These are phyloP conservation scores for Pionites leucogaster DNA, from an alignment of 2,113 vertebrate species.

Conservation along the genomic window DNA sequence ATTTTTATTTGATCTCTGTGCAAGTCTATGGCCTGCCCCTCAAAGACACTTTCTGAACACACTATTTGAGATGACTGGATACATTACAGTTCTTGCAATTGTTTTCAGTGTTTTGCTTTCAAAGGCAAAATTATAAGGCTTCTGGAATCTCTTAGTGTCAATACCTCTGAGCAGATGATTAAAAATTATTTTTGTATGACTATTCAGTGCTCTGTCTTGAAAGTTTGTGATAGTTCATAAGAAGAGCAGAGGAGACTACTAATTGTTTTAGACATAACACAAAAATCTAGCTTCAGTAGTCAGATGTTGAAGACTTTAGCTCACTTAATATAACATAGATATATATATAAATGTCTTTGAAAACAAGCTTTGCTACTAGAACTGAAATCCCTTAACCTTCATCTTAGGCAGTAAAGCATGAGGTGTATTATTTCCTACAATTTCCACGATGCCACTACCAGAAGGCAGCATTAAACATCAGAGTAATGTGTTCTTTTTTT, in stretches of 20 bases:
- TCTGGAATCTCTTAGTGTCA: neutral
- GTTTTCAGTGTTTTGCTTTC: neutral
- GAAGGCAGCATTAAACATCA: neutral
- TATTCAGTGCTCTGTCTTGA: neutral
- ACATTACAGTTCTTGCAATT: neutral
- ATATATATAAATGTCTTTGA: neutral
- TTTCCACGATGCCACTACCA: neutral
- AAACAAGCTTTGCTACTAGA: neutral
- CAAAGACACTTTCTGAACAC: neutral
- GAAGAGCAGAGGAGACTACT: neutral
- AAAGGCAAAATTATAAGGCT: neutral
- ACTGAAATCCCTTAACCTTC: neutral
- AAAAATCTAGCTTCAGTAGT: neutral
- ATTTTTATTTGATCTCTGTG: neutral
- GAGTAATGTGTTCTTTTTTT: neutral
- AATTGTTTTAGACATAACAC: neutral
- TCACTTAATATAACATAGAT: neutral
- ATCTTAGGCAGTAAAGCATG: neutral
- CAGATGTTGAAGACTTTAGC: neutral
- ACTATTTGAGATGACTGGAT: neutral
- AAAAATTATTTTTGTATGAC: neutral
- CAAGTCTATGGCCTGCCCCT: neutral
- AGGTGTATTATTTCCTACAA: neutral
- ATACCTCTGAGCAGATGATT: neutral
- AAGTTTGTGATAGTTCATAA: neutral